Conservation (phyloP, 1,140 invertebrate species). For the Trissolcus basalis region DNA sequence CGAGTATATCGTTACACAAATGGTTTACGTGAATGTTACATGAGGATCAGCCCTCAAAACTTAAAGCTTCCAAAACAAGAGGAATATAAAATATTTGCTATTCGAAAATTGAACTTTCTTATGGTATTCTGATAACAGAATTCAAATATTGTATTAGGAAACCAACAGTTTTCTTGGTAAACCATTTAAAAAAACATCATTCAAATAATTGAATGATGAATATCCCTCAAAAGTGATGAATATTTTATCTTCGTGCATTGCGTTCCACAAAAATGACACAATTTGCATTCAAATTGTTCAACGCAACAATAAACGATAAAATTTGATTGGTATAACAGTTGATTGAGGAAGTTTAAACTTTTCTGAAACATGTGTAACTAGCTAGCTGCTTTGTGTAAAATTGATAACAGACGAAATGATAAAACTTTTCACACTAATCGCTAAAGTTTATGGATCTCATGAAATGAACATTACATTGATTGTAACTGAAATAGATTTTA, state of each 20-base stretch:
- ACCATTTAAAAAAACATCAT: too few species aligned
- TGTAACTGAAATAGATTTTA: too few species aligned
- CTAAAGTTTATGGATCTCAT: background rate
- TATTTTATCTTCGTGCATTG: too few species aligned
- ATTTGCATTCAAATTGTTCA: too few species aligned
- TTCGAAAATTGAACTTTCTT: background rate
- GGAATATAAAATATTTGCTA: constrained; percentile 13
- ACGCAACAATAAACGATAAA: background rate
- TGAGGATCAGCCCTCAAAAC: constrained; percentile 39
- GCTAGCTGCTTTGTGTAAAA: constrained; percentile 7
- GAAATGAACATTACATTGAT: too few species aligned
- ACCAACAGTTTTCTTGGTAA: too few species aligned
- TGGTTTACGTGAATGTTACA: constrained; percentile 39
- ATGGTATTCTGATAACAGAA: too few species aligned
- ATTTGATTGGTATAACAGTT: background rate
- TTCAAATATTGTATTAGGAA: too few species aligned
- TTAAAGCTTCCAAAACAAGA: constrained; percentile 14
- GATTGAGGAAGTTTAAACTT: background rate
- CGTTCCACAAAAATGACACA: too few species aligned
- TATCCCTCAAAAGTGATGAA: too few species aligned
- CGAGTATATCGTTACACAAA: constrained; percentile 33
- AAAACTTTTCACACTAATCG: background rate
- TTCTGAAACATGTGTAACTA: background rate
- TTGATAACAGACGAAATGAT: constrained; percentile 2
- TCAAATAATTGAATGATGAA: too few species aligned